A percentile compares a stretch with the other conserved stretches of the same genome.
Evolutionary conservation across 2,113 vertebrate genomes (phyloP).

Genomic region (Myocastor coypus): DNA sequence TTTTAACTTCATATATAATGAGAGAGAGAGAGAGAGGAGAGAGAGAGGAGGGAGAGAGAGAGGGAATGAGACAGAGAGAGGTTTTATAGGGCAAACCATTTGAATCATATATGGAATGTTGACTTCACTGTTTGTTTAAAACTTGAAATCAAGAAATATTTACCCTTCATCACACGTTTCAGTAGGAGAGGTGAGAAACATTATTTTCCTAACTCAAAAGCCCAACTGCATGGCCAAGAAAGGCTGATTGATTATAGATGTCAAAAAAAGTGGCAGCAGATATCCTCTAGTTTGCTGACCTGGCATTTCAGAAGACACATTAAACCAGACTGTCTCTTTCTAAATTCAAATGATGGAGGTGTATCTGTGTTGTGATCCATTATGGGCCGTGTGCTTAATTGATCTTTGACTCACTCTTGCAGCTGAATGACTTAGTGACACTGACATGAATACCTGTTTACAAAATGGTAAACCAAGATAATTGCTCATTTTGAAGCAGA

Average conservation of each 20-base stretch:
- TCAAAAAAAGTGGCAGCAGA: slow-evolving; percentile 65
- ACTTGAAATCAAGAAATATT: slow-evolving; percentile 58
- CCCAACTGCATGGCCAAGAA: slow-evolving; percentile 71
- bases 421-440: slow-evolving; percentile 65
- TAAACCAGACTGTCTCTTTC: slow-evolving; percentile 63
- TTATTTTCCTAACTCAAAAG: slow-evolving; percentile 66
- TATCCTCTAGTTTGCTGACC: slow-evolving; percentile 76
- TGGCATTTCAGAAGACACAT: slow-evolving; percentile 77
- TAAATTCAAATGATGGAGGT: slow-evolving; percentile 73
- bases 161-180: slow-evolving; percentile 56
- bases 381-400: slow-evolving; percentile 76
- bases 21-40: too few species aligned
- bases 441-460: slow-evolving; percentile 70
- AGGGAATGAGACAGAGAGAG: too few species aligned
- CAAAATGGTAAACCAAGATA: slow-evolving; percentile 60
- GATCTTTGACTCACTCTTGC: slow-evolving; percentile 75
- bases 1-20: not conserved
- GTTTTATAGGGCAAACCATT: not conserved
- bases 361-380: slow-evolving; percentile 72
- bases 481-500: slow-evolving; percentile 69
- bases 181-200: slow-evolving; percentile 13
- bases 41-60: too few species aligned
- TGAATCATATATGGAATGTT: slow-evolving; percentile 58
- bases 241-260: slow-evolving; percentile 71
- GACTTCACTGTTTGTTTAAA: slow-evolving; percentile 45